Conservation (phyloP, 2,888 invertebrate genomes). For the Eristalis pertinax region DNA sequence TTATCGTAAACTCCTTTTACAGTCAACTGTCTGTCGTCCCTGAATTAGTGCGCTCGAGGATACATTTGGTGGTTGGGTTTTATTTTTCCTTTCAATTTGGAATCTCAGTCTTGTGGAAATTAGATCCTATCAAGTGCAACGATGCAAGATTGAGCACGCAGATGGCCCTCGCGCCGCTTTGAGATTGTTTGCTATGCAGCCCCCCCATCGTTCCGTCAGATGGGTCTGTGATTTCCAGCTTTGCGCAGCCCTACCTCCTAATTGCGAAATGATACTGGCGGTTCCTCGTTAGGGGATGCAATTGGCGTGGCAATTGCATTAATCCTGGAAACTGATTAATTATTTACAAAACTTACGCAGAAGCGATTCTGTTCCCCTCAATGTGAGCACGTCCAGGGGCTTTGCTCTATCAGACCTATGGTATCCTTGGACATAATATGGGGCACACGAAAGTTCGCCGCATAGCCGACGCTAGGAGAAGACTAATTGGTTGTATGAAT, state of each 20-base stretch:
- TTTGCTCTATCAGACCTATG: too few species aligned
- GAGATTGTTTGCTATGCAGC: too few species aligned
- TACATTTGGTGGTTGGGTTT: conserved; percentile 40
- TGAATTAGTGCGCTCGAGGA: too few species aligned
- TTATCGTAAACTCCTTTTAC: not conserved
- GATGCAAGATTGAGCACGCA: conserved; percentile 11
- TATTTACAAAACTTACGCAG: not conserved
- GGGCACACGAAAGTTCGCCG: not conserved
- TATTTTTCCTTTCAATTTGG: conserved; percentile 45
- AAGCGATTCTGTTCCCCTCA: not conserved
- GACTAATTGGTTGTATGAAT: not conserved
- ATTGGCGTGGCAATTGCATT: not conserved
- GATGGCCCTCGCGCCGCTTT: not conserved
- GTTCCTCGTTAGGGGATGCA: not conserved
- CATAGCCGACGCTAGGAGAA: not conserved
- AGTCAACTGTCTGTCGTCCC: too few species aligned
- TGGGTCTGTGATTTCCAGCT: too few species aligned
- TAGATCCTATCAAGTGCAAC: conserved; percentile 24
- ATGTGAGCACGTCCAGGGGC: not conserved
- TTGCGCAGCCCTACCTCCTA: too few species aligned
- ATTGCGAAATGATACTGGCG: too few species aligned
- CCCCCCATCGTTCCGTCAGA: too few species aligned
- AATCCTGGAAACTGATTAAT: not conserved
- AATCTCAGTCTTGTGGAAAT: conserved; percentile 31
- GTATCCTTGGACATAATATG: not conserved